Base-by-base conservation (phyloP, 2,797 vertebrate species). In the Onychomys leucogaster region DNA sequence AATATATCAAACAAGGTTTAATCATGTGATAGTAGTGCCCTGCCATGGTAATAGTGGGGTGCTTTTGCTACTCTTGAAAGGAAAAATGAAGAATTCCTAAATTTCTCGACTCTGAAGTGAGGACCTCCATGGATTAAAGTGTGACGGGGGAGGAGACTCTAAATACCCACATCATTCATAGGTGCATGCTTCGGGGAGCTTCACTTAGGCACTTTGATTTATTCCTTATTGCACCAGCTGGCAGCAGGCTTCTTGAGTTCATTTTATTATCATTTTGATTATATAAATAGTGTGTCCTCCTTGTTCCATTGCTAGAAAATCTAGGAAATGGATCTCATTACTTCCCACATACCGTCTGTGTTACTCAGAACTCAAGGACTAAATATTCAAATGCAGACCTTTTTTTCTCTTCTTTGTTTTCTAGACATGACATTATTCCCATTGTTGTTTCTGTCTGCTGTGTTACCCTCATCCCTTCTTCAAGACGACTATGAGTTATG, bases 381-480 rank as follows among this genome's bases (percentile, higher is more conserved):
- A 46, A 88, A 57, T 6, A 71, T 43, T 32, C 14, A 12, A 96
- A 89, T 11, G 7, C 6, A 27, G 19, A 37, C 81, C 37, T 46
- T 46, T 43, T 93, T 1, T 91, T 85, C 25, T 41, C 34, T 73
- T 94, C n/a, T 63, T 96, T 52, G 19, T 5, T 96, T 98, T 94
- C 37, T 96, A 98, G 97, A 86, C 57, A 98, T 98, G 98, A 65
- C 96, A 12, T 69, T 97, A 12, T 34, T 94, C 0, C 37, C 52
- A 0, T 3, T 91, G 25, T 7, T 98, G 71, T 95, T 97, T 57
- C 90, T 98, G 17, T 14, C 76, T 83, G 43, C 73, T 90, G 19
- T 92, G 23, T 37, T 98, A 23, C 16, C 94, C 91, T 37, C 17
- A 0, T 96, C 88, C 23, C 29, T 37, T 49, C 94, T 81, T 82